Evolutionary conservation across 2,113 vertebrate genomes (phyloP).

Genomic region (Rhinoptilus africanus): DNA sequence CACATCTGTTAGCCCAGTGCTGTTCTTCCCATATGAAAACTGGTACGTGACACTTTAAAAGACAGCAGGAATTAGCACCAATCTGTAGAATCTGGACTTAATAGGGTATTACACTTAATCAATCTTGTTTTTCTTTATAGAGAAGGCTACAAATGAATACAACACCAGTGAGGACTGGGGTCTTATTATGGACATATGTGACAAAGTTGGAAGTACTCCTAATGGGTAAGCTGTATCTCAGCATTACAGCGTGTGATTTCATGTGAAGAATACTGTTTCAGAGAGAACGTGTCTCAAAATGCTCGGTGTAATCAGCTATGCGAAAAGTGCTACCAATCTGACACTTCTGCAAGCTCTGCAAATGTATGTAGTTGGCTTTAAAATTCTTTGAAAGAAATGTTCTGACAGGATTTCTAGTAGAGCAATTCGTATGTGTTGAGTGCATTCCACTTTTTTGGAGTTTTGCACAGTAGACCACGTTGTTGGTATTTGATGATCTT

Average conservation of each 20-base stretch:
- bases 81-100: background rate
- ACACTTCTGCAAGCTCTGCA: background rate
- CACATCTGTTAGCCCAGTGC: background rate
- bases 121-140: slow-evolving; percentile 66
- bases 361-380: background rate
- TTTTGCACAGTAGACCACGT: background rate
- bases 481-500: background rate
- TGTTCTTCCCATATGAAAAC: background rate
- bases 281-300: background rate
- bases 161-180: slow-evolving; percentile 95
- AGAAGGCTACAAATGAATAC: slow-evolving; percentile 94
- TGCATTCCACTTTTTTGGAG: background rate
- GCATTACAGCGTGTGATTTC: background rate
- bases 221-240: slow-evolving; percentile 81
- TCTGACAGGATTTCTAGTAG: background rate
- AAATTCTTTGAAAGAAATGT: background rate
- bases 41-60: background rate
- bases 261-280: rapidly evolving
- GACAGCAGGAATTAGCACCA: background rate
- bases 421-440: background rate
- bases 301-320: background rate
- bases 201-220: slow-evolving; percentile 88
- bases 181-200: slow-evolving; percentile 97
- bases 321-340: background rate
- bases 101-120: background rate